phyloP scores from a whole-genome alignment of 2,113 vertebrate species.

The Pica pica region DNA sequence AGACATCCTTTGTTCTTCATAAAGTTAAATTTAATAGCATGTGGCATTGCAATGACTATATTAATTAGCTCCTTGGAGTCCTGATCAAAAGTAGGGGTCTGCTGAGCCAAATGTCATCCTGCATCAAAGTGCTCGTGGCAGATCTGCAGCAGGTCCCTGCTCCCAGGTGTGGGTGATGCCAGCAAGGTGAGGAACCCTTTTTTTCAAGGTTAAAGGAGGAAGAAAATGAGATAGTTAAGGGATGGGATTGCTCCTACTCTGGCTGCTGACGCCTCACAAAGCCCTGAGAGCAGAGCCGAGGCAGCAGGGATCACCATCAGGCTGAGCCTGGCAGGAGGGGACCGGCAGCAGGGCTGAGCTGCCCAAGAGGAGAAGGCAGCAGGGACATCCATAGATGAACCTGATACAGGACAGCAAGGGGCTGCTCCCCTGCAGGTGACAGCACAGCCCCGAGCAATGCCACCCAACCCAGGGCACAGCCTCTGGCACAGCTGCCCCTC shows the following conservation, averaged over 20 bases:
- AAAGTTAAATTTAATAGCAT: not conserved
- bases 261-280: not conserved
- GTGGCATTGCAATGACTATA: not conserved
- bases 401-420: not conserved
- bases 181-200: not conserved
- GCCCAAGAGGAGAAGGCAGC: not conserved
- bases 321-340: not conserved
- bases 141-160: not conserved
- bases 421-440: not conserved
- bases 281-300: not conserved
- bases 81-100: not conserved
- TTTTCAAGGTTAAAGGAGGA: not conserved
- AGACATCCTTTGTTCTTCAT: not conserved
- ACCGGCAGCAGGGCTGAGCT: not conserved
- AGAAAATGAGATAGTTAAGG: not conserved
- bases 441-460: accelerated
- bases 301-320: not conserved
- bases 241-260: not conserved
- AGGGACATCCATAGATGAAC: not conserved
- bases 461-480: not conserved
- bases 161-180: not conserved
- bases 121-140: not conserved
- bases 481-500: not conserved
- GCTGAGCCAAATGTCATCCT: not conserved
- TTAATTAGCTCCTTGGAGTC: not conserved